Evolutionary conservation across 1,140 invertebrate genomes (phyloP).

Genomic region (Helicoverpa zea): DNA sequence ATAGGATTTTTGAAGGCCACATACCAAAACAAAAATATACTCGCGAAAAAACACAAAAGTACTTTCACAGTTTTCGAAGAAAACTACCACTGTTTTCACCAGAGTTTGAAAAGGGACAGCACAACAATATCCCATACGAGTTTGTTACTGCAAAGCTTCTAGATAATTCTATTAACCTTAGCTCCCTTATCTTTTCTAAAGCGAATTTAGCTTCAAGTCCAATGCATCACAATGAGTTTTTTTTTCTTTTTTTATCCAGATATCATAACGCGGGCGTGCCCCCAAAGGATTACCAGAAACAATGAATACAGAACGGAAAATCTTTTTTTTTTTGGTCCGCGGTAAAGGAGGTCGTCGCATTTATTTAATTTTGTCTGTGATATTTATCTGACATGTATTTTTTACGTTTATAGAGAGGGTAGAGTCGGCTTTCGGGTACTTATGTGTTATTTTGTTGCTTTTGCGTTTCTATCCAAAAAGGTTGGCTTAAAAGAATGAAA

Average conservation of each 20-base stretch:
- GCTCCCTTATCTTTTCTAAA: constrained; percentile 40
- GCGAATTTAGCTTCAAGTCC: constrained; percentile 39
- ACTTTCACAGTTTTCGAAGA: too few relatives aligned
- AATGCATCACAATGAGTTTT: constrained; percentile 60
- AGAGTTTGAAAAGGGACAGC: background rate
- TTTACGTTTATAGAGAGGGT: constrained; percentile 41
- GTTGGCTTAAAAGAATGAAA: background rate
- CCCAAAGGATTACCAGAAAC: constrained; percentile 50
- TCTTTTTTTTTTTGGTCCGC: constrained; percentile 28
- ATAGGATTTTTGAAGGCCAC: too few relatives aligned
- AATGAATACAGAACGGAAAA: constrained; percentile 53
- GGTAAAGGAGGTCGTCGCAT: constrained; percentile 1
- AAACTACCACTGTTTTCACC: too few relatives aligned
- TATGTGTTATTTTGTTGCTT: constrained; percentile 21
- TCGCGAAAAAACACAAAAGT: too few relatives aligned
- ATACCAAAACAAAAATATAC: too few relatives aligned
- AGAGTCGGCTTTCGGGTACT: background rate
- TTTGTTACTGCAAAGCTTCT: constrained; percentile 16
- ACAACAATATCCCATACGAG: constrained; percentile 1
- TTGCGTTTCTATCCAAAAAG: background rate
- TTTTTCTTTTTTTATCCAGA: constrained; percentile 37
- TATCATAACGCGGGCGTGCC: constrained; percentile 45
- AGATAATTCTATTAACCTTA: constrained; percentile 42
- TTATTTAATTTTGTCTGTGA: constrained; percentile 47
- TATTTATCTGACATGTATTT: constrained; percentile 47